Percentiles rank a stretch among this genome's conserved stretches.
Conservation (phyloP, 2,113 vertebrate genomes). For the Pelmatolapia mariae region DNA sequence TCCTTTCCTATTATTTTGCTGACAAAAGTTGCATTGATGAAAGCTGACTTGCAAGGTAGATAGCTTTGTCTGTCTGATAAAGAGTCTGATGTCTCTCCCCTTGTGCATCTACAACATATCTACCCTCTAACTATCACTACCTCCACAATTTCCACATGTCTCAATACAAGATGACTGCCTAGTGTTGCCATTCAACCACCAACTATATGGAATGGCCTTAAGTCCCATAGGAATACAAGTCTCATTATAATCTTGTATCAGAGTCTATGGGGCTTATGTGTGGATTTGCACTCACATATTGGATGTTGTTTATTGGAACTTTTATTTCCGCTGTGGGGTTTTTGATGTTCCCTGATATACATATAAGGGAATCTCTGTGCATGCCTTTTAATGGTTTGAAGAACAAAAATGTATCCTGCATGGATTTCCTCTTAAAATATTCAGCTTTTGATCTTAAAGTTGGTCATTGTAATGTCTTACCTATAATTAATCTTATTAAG, state of each 20-base stretch:
- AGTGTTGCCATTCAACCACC: slow-evolving; percentile 7
- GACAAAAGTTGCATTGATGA: slow-evolving; percentile 99
- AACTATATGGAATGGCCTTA: slow-evolving; percentile 32
- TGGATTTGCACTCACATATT: slow-evolving; percentile 72
- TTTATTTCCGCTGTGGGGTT: not conserved
- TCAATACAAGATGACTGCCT: slow-evolving; percentile 18
- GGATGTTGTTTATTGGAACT: slow-evolving; percentile 68
- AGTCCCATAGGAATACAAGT: slow-evolving; percentile 55
- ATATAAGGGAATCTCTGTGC: not conserved
- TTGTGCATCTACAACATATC: slow-evolving; percentile 18
- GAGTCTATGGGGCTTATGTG: slow-evolving; percentile 45
- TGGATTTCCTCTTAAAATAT: not conserved
- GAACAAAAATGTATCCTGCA: slow-evolving; percentile 6
- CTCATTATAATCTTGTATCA: slow-evolving; percentile 64
- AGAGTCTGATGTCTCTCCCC: slow-evolving; percentile 80
- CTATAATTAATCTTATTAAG: not conserved
- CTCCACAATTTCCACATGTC: slow-evolving; percentile 16
- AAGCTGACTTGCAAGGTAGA: slow-evolving; percentile 99
- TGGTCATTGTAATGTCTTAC: not conserved
- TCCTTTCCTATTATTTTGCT: slow-evolving; percentile 85
- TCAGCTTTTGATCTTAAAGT: not conserved
- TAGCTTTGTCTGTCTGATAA: slow-evolving; percentile 83
- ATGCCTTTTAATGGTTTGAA: not conserved
- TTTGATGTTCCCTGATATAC: not conserved
- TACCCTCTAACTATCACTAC: slow-evolving; percentile 13